Evolutionary conservation across 2,888 invertebrate genomes (phyloP), one percentile per base, ranked within the genome.

Genomic region (Lydus trimaculatus): DNA sequence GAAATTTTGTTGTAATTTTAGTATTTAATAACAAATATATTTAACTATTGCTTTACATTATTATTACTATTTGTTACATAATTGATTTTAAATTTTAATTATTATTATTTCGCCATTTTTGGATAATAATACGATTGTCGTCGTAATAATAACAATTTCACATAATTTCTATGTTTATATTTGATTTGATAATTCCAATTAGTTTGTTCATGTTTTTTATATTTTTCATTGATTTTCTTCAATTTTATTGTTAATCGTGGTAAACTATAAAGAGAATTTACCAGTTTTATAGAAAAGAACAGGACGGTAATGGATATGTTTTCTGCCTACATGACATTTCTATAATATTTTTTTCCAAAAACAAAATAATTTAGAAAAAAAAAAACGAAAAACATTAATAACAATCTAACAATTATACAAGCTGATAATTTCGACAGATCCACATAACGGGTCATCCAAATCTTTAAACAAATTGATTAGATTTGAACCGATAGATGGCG

Each of bases 221-320:
- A 5, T 56, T 56, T 56, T 15, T 28, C 25, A 56, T 56, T 28
- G 1, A 13, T 25, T 56, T 7, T 56, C 56, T 28, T 56, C 28
- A 28, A 59, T 69, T 65, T 68, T 25, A 61, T 39, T 36, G 23
- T 33, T 23, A 61, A 61, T 13, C 56, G 56, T 31, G 61, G 61
- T 33, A 64, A 66, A 52, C 70, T 70, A 70, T 17, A 64, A 66
- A 33, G 15, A 66, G 28, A 58, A 31, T 58, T 61, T 43, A 36
- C n/a, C 2, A 56, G 2, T 6, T 2, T 3, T 20, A 25, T 9
- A 13, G 4, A 13, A 23, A 52, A 48, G 9, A 61, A 64, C 15
- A 67, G 77, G 75, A 75, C 75, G 77, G 77, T 72, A 70, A 63
- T 69, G 64, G 75, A 77, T 77, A 76, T 76, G 77, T 70, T 65